phyloP scores from a whole-genome alignment of 2,888 invertebrate genomes.

The Anthrax anthrax region DNA sequence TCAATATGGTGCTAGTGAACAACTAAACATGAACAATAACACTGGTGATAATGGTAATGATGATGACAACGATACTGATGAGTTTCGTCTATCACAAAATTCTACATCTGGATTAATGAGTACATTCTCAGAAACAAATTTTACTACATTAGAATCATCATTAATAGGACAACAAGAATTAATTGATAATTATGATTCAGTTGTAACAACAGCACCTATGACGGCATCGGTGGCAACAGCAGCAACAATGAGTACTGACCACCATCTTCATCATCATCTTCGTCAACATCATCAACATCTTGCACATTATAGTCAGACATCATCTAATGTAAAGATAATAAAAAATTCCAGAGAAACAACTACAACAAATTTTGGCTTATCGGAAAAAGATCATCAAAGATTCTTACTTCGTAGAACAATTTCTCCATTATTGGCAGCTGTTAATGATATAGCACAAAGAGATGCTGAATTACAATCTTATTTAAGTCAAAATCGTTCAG shows the following conservation, averaged over 20 bases:
- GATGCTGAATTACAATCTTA: constrained; percentile 17
- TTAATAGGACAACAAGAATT: neutral
- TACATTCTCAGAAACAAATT: neutral
- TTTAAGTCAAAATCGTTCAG: constrained; percentile 9
- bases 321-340: too few relatives aligned
- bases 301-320: too few relatives aligned
- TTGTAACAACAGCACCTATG: too few relatives aligned
- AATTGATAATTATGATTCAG: neutral
- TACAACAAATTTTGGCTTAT: neutral
- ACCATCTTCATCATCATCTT: too few relatives aligned
- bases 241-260: neutral
- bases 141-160: neutral
- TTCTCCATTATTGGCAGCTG: constrained; percentile 20
- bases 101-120: neutral
- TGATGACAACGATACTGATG: neutral
- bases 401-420: constrained; percentile 17
- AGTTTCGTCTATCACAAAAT: neutral
- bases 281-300: too few relatives aligned
- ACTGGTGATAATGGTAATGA: too few relatives aligned
- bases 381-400: constrained; percentile 15
- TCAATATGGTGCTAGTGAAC: neutral
- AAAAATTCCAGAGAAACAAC: neutral
- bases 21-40: too few relatives aligned
- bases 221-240: neutral
- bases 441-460: constrained; percentile 18